These are phyloP conservation scores for Diplosoma virens DNA, from an alignment of 23 tunicate genomes.

Conservation along the genomic window DNA sequence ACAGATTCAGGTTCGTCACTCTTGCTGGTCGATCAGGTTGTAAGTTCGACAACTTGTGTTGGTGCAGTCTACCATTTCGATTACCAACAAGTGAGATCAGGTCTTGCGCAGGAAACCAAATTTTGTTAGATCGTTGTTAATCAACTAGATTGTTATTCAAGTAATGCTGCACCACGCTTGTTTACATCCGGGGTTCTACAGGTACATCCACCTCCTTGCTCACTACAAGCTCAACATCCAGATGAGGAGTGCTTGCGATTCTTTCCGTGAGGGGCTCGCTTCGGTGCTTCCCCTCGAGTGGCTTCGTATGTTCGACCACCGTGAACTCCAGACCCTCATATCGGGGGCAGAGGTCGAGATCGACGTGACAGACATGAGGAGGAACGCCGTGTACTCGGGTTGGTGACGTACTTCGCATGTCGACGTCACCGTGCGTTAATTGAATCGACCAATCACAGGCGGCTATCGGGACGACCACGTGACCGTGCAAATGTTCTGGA, in stretches of 20 bases:
- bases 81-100: too few relatives aligned
- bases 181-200: too few relatives aligned
- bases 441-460: constrained; percentile 22
- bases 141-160: too few relatives aligned
- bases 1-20: constrained; percentile 47
- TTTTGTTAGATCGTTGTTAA: too few relatives aligned
- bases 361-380: constrained; percentile 54
- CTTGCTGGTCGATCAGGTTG: not conserved
- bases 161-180: too few relatives aligned
- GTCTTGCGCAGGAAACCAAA: too few relatives aligned
- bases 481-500: constrained; percentile 61
- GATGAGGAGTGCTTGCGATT: constrained; percentile 56
- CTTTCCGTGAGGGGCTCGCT: constrained; percentile 58
- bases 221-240: constrained; percentile 83
- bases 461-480: constrained; percentile 62
- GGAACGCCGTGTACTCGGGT: constrained; percentile 69
- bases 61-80: not conserved
- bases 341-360: constrained; percentile 70
- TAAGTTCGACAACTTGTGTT: not conserved
- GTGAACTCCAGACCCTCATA: constrained; percentile 74
- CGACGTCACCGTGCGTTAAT: not conserved
- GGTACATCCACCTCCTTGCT: constrained; percentile 77
- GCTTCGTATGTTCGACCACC: constrained; percentile 83
- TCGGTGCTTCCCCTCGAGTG: constrained; percentile 69
- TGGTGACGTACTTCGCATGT: not conserved